Conservation (phyloP, 1,140 invertebrate species). For the Sesamia nonagrioides region DNA sequence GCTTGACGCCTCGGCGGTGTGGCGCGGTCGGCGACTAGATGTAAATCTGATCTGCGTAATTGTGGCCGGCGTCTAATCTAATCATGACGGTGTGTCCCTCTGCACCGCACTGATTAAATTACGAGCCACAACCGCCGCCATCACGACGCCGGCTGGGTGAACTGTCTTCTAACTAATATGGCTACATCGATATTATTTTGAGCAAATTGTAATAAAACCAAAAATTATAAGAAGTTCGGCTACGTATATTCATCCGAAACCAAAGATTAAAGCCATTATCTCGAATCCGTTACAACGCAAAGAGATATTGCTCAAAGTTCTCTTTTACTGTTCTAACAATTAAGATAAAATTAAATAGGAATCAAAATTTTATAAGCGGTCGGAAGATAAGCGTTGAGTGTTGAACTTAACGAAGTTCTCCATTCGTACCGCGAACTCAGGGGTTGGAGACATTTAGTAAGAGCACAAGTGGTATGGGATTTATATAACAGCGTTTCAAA, state of each 20-base stretch:
- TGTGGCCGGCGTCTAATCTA: constrained; percentile 84
- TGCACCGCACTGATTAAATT: constrained; percentile 81
- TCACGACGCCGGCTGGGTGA: constrained; percentile 61
- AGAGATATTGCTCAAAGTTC: constrained; percentile 69
- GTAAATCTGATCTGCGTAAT: constrained; percentile 86
- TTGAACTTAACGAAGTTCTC: constrained; percentile 77
- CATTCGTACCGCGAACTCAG: constrained; percentile 55
- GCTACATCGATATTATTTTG: constrained; percentile 65
- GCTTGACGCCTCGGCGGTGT: constrained; percentile 48
- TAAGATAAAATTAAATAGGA: constrained; percentile 83
- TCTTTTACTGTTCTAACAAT: constrained; percentile 77
- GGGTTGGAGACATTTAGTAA: constrained; percentile 67
- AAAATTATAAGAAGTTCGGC: not conserved
- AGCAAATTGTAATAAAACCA: constrained; percentile 54
- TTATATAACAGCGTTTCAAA: constrained; percentile 25
- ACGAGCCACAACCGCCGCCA: constrained; percentile 63
- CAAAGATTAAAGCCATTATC: constrained; percentile 54
- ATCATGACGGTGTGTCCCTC: constrained; percentile 81
- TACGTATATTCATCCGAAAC: constrained; percentile 8
- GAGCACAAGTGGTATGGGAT: not conserved
- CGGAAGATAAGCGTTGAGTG: constrained; percentile 81
- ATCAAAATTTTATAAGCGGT: constrained; percentile 83
- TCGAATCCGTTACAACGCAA: constrained; percentile 60
- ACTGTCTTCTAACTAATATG: constrained; percentile 59
- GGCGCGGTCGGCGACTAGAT: constrained; percentile 52